These are phyloP conservation scores for Hoplostethus atlanticus DNA, from an alignment of 2,797 vertebrate species.

Conservation along the genomic window DNA sequence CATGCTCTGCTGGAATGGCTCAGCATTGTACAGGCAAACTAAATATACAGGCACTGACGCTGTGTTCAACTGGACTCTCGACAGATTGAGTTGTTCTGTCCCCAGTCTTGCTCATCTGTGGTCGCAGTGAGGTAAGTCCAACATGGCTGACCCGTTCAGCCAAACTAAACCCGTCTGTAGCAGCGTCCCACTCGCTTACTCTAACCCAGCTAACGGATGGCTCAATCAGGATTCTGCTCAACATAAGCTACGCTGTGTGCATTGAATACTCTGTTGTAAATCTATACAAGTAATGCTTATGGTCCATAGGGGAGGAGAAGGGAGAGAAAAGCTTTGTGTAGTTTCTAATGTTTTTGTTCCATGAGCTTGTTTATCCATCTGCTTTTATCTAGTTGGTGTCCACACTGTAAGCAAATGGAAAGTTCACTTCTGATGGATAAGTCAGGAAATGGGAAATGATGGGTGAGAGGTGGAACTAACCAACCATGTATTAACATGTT, in stretches of 20 bases:
- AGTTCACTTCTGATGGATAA: not conserved
- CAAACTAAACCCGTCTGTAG: constrained; percentile 72
- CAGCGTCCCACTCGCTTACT: constrained; percentile 44
- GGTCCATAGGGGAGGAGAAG: not conserved
- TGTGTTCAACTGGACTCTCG: constrained; percentile 76
- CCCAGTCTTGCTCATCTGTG: constrained; percentile 56
- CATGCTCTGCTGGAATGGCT: constrained; percentile 38
- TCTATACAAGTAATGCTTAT: not conserved
- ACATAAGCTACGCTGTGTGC: not conserved
- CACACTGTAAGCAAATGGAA: not conserved
- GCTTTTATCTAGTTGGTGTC: not conserved
- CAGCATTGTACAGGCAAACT: constrained; percentile 25
- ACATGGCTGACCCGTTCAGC: constrained; percentile 34
- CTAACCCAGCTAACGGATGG: constrained; percentile 79
- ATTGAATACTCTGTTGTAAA: not conserved
- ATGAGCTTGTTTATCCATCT: not conserved
- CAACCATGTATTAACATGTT: constrained; percentile 58
- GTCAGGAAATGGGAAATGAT: not conserved
- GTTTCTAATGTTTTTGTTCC: not conserved
- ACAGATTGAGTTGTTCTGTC: constrained; percentile 82
- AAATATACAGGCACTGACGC: constrained; percentile 49
- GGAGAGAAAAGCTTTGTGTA: not conserved
- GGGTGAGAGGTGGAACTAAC: constrained; percentile 38
- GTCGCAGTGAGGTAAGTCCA: constrained; percentile 76
- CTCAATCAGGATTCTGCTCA: constrained; percentile 5